Base-by-base conservation (phyloP, 2,888 invertebrate genomes). In the Thymelicus sylvestris region DNA sequence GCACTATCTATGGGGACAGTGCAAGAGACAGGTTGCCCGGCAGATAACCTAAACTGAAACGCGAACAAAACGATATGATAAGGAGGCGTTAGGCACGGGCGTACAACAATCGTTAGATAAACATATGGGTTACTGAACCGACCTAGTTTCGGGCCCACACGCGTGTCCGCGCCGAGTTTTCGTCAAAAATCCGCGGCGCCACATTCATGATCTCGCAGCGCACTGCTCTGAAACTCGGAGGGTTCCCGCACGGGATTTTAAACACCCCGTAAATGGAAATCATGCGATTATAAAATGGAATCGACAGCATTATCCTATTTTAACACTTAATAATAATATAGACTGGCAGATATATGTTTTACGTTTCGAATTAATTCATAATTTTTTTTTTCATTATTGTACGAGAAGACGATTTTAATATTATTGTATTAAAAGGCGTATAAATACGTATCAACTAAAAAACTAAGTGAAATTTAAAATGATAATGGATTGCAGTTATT, bases 71-170 rank as follows among this genome's bases (percentile, higher is more conserved):
- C 80, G 87, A 88, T 87, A 80, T 82, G 91, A 91, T 90, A 90
- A 87, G 78, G 77, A 81, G 82, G 83, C 81, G 82, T 78, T 82
- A 78, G 79, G 78, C 82, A 75, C 77, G 83, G 82, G 82, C 85
- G 86, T 83, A 80, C 82, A 84, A 86, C 91, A 90, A 91, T 91
- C 88, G 84, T 87, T 92, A 93, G 93, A 93, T 92, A 93, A 93
- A 93, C 93, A 93, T 90, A 92, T 93, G 85, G 93, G 93, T 92
- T 92, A 90, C 86, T 93, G 93, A 93, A 93, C 93, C 91, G 93
- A 92, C 93, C 93, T 81, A 93, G 90, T 91, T 93, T 89, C 82
- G 76, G 80, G 72, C 80, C 79, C 79, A 81, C 81, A 82, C 86
- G 79, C 76, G 74, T 75, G 79, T 78, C 86, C 86, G 87, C 86